Evolutionary conservation across 2,797 vertebrate genomes (phyloP), one percentile per base, ranked within the genome.

Genomic region (Phyllotis vaccarum): DNA sequence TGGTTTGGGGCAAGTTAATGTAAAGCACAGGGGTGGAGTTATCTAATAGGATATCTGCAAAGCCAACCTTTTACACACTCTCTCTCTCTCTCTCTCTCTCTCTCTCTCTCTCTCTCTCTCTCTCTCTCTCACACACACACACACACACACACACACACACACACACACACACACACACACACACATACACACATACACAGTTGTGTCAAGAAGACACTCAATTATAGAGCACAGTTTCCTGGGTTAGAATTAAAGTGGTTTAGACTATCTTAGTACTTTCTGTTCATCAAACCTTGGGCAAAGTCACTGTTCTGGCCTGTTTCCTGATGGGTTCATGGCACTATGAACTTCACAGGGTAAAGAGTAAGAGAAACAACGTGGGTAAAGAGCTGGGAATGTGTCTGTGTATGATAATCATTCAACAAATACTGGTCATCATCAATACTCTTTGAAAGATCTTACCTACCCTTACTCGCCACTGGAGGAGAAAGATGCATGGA

Each of bases 291-390:
- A 90, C 62, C 22, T 19, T 17, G 37, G 82, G n/a, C 52, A n/a
- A 93, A 80, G 46, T 43, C 19, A 2, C n/a, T 68, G 43, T 14
- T 66, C 74, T 34, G 40, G 58, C 37, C 75, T 93, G 68, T 58
- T 49, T 95, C 87, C 34, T 43, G 0, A 0, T 24, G 21, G 27
- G 19, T 24, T 9, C 3, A n/a, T 0, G 27, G 22, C 0, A 79
- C 46, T 8, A 34, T n/a, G 11, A 6, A 52, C 24, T 7, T 58
- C 58, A 70, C 2, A 12, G 64, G 11, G 37, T 7, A 9, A 83
- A 58, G 79, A 79, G 37, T 12, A 87, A 89, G 22, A 85, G 56
- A 81, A 70, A 43, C 8, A 31, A 46, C 11, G 1, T 21, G 31
- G 58, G 37, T 10, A 34, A 68, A 37, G 85, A 68, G 13, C 19